Base-by-base conservation (phyloP, 2,888 invertebrate genomes). In the Aromia moschata region DNA sequence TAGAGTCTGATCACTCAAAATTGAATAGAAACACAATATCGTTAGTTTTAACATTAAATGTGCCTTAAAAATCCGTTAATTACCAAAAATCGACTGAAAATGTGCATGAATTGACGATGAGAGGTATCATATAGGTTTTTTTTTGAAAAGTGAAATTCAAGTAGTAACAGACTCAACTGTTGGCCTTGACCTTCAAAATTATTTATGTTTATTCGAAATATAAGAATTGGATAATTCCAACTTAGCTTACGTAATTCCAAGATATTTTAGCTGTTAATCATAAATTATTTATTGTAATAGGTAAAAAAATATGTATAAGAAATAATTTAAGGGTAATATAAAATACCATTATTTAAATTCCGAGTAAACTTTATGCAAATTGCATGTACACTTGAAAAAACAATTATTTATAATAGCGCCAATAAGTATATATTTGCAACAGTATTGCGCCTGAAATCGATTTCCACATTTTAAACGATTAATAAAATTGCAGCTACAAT, bases 141-240 rank as follows among this genome's bases (percentile, higher is more conserved):
- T 40, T 58, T 56, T 15, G 49, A 47, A 64, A 58, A 56, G 56
- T 54, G 57, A 59, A 61, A 62, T 47, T 51, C 36, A 36, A 36
- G 45, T 52, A 31, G 51, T 56, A 38, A 25, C 51, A 57, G 45
- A 17, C 36, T 25, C n/a, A 44, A 53, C 7, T 12, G 14, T 33
- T 18, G 58, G 57, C 65, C 62, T 65, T 65, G 65, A 65, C 65
- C 65, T 65, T 63, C 60, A 63, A 58, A 57, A 56, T 63, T 63
- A 63, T 65, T 63, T 65, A 65, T 56, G 61, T 55, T 51, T 53
- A 54, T 53, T 54, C 46, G 49, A 46, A 41, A 44, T 46, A 54
- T 56, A 55, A 59, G 41, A 53, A 53, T 62, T 55, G 53, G 43
- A 46, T 56, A 49, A 62, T 62, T 64, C 60, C 60, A 59, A 60